Conservation (phyloP, 2,888 invertebrate species). For the Drosophila phalerata region DNA sequence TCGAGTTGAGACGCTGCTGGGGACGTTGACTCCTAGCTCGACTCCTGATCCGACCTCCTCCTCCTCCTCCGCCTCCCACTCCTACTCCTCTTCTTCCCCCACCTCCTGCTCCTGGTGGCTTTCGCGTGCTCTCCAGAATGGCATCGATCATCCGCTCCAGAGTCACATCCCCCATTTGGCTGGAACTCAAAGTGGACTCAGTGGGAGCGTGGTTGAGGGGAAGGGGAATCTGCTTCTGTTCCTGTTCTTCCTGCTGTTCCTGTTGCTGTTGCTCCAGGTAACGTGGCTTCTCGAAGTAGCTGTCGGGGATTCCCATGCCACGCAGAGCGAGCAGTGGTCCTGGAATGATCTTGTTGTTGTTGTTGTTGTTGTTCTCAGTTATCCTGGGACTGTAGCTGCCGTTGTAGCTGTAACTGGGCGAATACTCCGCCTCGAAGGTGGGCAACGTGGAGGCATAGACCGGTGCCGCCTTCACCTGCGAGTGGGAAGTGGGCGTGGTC, state of each 20-base stretch:
- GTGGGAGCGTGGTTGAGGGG: not conserved
- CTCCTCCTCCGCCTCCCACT: not conserved
- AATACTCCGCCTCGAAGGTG: conserved; percentile 85
- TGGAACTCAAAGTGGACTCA: conserved; percentile 77
- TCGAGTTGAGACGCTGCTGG: conserved; percentile 32
- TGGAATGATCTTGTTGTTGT: conserved; percentile 66
- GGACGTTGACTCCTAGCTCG: conserved; percentile 17
- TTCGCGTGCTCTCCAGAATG: conserved; percentile 85
- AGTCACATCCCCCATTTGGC: conserved; percentile 84
- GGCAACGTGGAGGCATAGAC: conserved; percentile 82
- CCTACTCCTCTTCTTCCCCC: not conserved
- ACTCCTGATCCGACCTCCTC: conserved; percentile 18
- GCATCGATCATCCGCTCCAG: conserved; percentile 85
- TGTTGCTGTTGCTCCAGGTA: conserved; percentile 69
- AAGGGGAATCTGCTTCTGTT: conserved; percentile 40
- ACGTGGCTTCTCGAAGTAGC: conserved; percentile 85
- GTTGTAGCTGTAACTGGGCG: conserved; percentile 73
- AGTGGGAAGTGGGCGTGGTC: conserved; percentile 8
- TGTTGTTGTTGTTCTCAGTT: conserved; percentile 20
- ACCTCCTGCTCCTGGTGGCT: conserved; percentile 55
- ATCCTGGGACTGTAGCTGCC: conserved; percentile 14
- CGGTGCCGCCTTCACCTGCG: conserved; percentile 10
- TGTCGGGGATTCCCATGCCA: conserved; percentile 84
- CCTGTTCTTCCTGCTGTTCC: not conserved
- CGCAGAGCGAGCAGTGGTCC: conserved; percentile 84